Evolutionary conservation across 1,140 invertebrate species (phyloP).

Genomic region (Heliconius hermathena): DNA sequence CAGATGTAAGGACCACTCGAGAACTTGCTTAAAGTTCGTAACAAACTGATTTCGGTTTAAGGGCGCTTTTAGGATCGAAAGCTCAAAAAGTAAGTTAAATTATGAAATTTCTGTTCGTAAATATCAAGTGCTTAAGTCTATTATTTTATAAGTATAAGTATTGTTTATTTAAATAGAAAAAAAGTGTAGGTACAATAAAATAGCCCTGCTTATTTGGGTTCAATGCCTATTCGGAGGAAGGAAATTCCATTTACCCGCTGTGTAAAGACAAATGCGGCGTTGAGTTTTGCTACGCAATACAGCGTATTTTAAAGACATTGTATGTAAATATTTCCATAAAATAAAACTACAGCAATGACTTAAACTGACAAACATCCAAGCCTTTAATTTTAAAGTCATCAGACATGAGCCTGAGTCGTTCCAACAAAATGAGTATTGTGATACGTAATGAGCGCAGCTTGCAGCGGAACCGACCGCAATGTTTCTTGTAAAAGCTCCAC

Average conservation of each 20-base stretch:
- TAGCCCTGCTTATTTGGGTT: too few relatives aligned
- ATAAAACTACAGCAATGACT: background rate
- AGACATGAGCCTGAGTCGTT: background rate
- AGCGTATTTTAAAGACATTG: too few relatives aligned
- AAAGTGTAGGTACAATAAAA: background rate
- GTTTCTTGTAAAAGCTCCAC: conserved; percentile 20
- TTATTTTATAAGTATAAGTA: too few relatives aligned
- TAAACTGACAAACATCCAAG: conserved; percentile 12
- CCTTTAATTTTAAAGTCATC: conserved; percentile 15
- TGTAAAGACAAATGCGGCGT: too few relatives aligned
- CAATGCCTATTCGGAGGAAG: too few relatives aligned
- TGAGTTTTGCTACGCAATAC: too few relatives aligned
- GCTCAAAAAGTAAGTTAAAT: conserved; percentile 15
- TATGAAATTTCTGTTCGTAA: background rate
- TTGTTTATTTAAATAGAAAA: background rate
- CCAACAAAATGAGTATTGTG: conserved; percentile 15
- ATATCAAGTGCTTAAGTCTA: background rate
- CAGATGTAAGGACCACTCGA: conserved; percentile 35
- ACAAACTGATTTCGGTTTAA: conserved; percentile 34
- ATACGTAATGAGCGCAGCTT: conserved; percentile 25
- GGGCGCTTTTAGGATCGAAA: conserved; percentile 18
- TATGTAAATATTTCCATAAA: background rate
- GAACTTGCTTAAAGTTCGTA: conserved; percentile 30
- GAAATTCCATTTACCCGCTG: too few relatives aligned
- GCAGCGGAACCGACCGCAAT: conserved; percentile 23